A percentile compares a stretch with the other conserved stretches of the same genome.
These are phyloP conservation scores for Agrochola circellaris DNA, from an alignment of 2,888 invertebrate species.

Conservation along the genomic window DNA sequence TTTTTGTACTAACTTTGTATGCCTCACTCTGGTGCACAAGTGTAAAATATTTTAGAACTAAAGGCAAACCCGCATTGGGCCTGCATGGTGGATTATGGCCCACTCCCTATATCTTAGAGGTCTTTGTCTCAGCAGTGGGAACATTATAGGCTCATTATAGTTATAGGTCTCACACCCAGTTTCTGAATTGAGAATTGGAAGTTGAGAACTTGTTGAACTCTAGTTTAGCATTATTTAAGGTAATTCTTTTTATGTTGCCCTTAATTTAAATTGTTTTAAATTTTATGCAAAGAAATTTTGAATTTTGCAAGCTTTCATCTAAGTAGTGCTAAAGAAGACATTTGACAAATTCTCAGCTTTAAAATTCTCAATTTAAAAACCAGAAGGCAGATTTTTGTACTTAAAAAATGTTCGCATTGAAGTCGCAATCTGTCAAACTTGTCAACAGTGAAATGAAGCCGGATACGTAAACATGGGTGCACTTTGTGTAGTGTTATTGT, in stretches of 20 bases:
- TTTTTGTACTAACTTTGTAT: slow-evolving; percentile 27
- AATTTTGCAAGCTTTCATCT: neutral
- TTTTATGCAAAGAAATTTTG: neutral
- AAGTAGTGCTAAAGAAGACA: neutral
- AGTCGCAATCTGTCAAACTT: too few species aligned
- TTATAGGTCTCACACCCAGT: neutral
- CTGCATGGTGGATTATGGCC: neutral
- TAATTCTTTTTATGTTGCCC: neutral
- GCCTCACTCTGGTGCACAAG: neutral
- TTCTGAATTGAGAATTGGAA: neutral
- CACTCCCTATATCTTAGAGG: neutral
- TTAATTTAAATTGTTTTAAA: neutral
- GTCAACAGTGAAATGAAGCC: too few species aligned
- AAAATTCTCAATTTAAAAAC: neutral
- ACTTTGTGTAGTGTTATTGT: too few species aligned
- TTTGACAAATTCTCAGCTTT: neutral
- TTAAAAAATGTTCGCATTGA: too few species aligned
- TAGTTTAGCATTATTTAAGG: neutral
- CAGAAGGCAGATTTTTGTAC: too few species aligned
- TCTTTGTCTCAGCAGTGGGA: neutral
- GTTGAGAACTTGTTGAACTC: neutral
- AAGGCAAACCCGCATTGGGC: neutral
- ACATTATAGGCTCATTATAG: too few species aligned
- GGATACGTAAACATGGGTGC: too few species aligned
- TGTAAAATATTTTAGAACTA: neutral